These are phyloP conservation scores for Drosophila macrothrix DNA, from an alignment of 2,888 invertebrate species.

Conservation along the genomic window DNA sequence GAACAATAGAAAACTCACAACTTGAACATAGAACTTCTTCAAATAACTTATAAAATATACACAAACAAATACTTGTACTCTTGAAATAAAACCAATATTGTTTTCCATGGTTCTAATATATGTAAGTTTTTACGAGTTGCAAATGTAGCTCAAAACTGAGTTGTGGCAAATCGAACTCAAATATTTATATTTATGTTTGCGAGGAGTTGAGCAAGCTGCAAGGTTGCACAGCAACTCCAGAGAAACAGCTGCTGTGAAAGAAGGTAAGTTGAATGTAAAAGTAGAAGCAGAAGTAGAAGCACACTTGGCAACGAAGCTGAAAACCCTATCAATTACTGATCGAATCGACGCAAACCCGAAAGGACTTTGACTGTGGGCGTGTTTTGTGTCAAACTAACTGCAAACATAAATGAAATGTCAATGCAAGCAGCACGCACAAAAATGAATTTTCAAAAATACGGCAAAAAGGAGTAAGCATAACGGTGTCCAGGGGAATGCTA, in stretches of 20 bases:
- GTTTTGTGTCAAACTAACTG: constrained; percentile 45
- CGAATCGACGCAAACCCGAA: constrained; percentile 45
- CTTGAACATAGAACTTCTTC: not conserved
- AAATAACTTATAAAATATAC: not conserved
- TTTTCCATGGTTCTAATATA: not conserved
- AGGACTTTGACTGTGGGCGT: constrained; percentile 46
- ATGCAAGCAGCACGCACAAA: constrained; percentile 69
- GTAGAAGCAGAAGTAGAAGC: not conserved
- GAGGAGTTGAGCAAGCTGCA: constrained; percentile 6
- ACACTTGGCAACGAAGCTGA: constrained; percentile 46
- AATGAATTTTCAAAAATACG: constrained; percentile 66
- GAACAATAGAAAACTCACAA: constrained; percentile 9
- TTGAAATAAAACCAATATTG: not conserved
- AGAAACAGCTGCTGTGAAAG: constrained; percentile 11
- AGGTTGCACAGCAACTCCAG: not conserved
- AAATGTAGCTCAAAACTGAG: not conserved
- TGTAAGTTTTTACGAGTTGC: not conserved
- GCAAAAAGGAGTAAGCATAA: constrained; percentile 9
- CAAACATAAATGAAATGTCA: constrained; percentile 72
- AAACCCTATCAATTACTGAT: constrained; percentile 59
- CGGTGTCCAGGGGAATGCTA: constrained; percentile 1
- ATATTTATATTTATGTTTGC: constrained; percentile 31
- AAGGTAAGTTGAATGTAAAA: not conserved
- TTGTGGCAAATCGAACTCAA: constrained; percentile 12
- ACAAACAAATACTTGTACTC: not conserved